A percentile compares a stretch with the other conserved stretches of the same genome.
phyloP scores from a whole-genome alignment of 1,140 invertebrate genomes.

The Drosophila gunungcola region DNA sequence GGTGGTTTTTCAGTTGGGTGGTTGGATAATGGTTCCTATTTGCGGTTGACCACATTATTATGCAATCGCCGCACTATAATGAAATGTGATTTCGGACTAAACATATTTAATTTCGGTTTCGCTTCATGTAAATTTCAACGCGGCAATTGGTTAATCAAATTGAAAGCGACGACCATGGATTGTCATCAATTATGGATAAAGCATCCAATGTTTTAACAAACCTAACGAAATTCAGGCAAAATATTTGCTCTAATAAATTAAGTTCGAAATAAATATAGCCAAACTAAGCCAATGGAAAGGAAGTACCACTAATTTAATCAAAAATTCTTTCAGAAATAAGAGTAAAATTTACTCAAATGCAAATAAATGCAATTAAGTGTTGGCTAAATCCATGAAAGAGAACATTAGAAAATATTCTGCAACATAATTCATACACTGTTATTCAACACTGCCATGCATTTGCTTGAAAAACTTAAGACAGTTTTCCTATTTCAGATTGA shows the following conservation, averaged over 20 bases:
- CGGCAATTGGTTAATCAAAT: conserved; percentile 41
- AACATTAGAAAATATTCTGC: background rate
- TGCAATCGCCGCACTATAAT: conserved; percentile 45
- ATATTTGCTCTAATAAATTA: background rate
- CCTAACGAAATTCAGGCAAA: background rate
- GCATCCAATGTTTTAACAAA: background rate
- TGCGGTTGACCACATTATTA: conserved; percentile 62
- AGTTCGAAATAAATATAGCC: background rate
- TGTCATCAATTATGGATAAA: conserved; percentile 32
- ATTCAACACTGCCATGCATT: background rate
- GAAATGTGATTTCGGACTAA: conserved; percentile 47
- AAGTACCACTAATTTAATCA: no score
- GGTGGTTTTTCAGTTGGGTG: background rate
- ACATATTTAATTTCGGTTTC: conserved; percentile 49
- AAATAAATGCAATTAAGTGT: no score
- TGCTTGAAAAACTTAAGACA: background rate
- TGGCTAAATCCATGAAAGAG: no score
- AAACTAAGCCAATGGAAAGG: no score
- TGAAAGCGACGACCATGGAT: conserved; percentile 19
- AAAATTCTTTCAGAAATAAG: no score
- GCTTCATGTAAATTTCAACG: conserved; percentile 43
- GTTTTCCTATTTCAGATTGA: background rate
- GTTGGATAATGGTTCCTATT: conserved; percentile 25
- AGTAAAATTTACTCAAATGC: no score
- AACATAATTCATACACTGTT: background rate